Percentiles rank a stretch among this genome's conserved stretches.
Conservation (phyloP, 2,113 vertebrate genomes). For the Lanius collurio region DNA sequence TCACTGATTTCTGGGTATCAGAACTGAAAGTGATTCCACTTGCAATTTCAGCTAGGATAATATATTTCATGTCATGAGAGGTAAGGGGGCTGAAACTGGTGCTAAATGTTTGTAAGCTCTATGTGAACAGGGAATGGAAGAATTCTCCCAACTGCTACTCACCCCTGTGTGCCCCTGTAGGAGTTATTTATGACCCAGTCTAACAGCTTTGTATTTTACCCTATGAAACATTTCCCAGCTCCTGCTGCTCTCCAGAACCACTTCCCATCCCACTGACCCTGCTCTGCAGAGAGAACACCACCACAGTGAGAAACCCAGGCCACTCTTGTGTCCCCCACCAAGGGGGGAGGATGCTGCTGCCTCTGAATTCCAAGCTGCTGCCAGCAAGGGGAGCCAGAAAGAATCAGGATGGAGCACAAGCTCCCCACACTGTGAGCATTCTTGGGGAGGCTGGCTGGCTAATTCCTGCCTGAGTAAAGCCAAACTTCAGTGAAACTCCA, state of each 20-base stretch:
- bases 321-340: accelerated
- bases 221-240: neutral
- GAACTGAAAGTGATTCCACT: neutral
- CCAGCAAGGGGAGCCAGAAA: neutral
- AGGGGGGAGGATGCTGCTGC: neutral
- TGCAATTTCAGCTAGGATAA: neutral
- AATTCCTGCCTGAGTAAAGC: neutral
- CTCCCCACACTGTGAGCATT: neutral
- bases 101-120: neutral
- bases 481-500: neutral
- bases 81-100: neutral
- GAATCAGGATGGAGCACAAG: neutral
- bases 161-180: neutral
- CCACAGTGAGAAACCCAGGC: accelerated
- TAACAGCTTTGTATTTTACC: neutral
- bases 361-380: neutral
- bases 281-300: neutral
- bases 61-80: neutral
- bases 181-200: neutral
- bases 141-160: neutral
- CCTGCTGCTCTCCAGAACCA: neutral
- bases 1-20: neutral
- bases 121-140: neutral
- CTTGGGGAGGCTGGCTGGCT: neutral
- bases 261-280: neutral